A percentile compares a stretch with the other conserved stretches of the same genome.
These are phyloP conservation scores for Tursiops truncatus DNA, from an alignment of 2,113 vertebrate genomes.

Conservation along the genomic window DNA sequence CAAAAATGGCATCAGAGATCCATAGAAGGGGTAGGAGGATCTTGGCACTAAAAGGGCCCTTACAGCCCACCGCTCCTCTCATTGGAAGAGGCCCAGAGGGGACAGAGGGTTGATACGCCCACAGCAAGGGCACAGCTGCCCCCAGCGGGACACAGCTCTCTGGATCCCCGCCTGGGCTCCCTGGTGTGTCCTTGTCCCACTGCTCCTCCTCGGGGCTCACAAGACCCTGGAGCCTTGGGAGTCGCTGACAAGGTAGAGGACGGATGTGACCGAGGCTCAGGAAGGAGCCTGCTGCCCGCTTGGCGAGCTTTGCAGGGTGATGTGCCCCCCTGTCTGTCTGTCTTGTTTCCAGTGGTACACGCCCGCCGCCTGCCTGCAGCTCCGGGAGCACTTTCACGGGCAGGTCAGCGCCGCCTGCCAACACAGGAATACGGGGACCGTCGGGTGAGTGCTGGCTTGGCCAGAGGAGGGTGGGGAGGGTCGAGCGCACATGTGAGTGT, in stretches of 20 bases:
- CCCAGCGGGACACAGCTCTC: not conserved
- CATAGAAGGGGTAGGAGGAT: not conserved
- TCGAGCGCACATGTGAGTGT: rapidly evolving
- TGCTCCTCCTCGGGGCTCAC: not conserved
- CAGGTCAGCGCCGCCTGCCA: conserved; percentile 85
- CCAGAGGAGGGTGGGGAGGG: too few relatives aligned
- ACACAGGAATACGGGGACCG: conserved; percentile 76
- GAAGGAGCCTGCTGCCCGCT: not conserved
- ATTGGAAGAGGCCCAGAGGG: not conserved
- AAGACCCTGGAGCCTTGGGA: not conserved
- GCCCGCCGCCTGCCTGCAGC: conserved; percentile 88
- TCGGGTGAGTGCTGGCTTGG: conserved; percentile 83
- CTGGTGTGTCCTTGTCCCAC: not conserved
- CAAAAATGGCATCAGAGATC: not conserved
- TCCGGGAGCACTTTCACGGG: conserved; percentile 87
- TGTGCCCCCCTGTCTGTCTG: not conserved
- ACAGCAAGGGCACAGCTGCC: not conserved
- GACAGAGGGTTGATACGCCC: not conserved
- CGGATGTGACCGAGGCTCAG: not conserved
- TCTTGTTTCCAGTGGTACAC: conserved; percentile 88
- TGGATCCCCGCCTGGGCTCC: not conserved
- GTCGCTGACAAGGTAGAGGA: not conserved
- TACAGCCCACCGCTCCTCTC: not conserved
- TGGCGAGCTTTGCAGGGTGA: not conserved
- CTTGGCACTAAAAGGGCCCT: not conserved